These are phyloP conservation scores for Drepanosiphum platanoidis DNA, from an alignment of 2,888 invertebrate genomes.

Conservation along the genomic window DNA sequence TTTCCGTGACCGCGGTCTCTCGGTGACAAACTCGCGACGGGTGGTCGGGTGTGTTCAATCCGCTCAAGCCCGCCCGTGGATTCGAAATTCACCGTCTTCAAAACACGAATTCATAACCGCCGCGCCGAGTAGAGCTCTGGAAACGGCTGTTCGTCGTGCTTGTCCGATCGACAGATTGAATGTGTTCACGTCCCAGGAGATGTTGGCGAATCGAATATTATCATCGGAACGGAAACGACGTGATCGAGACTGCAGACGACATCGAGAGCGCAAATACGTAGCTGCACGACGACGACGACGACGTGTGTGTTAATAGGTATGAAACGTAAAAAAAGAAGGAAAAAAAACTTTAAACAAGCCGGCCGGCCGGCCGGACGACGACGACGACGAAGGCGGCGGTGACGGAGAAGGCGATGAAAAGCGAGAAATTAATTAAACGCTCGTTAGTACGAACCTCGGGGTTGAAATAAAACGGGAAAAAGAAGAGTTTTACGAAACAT, in stretches of 20 bases:
- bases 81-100: no score
- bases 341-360: constrained; percentile 27
- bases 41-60: no score
- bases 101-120: no score
- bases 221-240: not conserved
- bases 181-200: no score
- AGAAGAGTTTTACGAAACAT: constrained; percentile 57
- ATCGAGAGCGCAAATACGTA: not conserved
- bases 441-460: constrained; percentile 53
- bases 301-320: not conserved
- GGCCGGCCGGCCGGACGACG: no score
- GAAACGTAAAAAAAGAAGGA: constrained; percentile 3
- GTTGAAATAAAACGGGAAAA: constrained; percentile 48
- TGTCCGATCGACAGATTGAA: no score
- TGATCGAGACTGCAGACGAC: not conserved
- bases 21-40: no score
- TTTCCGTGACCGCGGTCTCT: no score
- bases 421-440: constrained; percentile 61
- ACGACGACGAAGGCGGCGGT: no score
- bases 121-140: no score
- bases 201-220: not conserved
- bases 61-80: no score
- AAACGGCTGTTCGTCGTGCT: no score
- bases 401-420: constrained; percentile 53
- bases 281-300: not conserved